Conservation (phyloP, 1,140 invertebrate genomes). For the Alviniconcha marisindica region DNA sequence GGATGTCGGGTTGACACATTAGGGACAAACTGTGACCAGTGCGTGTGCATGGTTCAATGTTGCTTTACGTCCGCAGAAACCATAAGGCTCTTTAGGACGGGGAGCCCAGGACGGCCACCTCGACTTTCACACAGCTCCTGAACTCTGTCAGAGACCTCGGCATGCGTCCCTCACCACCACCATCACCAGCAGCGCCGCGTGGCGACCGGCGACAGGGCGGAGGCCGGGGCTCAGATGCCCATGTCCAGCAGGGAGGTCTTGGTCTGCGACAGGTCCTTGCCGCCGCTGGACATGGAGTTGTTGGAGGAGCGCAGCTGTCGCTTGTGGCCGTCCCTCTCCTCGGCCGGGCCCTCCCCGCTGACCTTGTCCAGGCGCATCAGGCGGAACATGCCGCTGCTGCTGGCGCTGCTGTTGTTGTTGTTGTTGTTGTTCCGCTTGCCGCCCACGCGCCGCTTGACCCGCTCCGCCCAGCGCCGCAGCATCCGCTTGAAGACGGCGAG, state of each 20-base stretch:
- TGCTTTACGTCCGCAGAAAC: too few relatives aligned
- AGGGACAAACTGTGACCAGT: too few relatives aligned
- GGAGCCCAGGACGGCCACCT: too few relatives aligned
- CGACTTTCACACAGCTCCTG: too few relatives aligned
- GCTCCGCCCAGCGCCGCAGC: constrained; percentile 48
- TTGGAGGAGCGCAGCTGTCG: background rate
- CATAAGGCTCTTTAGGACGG: too few relatives aligned
- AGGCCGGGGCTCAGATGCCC: background rate
- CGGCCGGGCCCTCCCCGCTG: background rate
- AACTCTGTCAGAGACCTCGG: too few relatives aligned
- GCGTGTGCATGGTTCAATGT: too few relatives aligned
- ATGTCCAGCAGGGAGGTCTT: constrained; percentile 9
- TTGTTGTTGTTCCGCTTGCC: constrained; percentile 7
- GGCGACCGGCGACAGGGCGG: too few relatives aligned
- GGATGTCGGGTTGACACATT: too few relatives aligned
- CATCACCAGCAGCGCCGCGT: too few relatives aligned
- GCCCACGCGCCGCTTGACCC: constrained; percentile 28
- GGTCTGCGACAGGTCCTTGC: constrained; percentile 14
- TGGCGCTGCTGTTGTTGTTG: constrained; percentile 1
- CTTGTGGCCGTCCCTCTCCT: background rate
- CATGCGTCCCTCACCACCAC: too few relatives aligned
- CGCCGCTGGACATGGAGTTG: constrained; percentile 38
- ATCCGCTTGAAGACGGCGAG: constrained; percentile 45
- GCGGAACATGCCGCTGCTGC: constrained; percentile 8
- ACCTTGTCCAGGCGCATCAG: background rate